Evolutionary conservation across 1,140 invertebrate species (phyloP), one percentile per base, ranked within the genome.

Genomic region (Pseudomyrmex pallidus): DNA sequence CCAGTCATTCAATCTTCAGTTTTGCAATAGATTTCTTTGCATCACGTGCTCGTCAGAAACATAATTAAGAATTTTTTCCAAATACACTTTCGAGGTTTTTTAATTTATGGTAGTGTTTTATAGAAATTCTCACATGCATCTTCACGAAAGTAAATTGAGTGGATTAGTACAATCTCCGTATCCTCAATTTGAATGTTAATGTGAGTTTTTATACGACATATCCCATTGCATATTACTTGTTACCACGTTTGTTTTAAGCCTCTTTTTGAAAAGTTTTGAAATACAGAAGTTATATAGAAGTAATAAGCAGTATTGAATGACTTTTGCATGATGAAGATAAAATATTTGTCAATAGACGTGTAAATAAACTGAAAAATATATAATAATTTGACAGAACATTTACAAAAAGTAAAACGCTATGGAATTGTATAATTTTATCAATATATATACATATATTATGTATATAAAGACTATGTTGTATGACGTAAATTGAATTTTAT

Each of bases 361-460:
- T 35, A 63, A 83, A 82, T 62, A 46, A 62, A 89, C 54, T 74
- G 76, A 48, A 12, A 64, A 80, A 73, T 35, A 35, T 35, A 7
- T 35, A 35, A 35, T 87, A 83, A 91, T 87, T 87, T 80, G 84
- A 89, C 66, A 20, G 4, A 54, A 82, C 73, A 70, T 74, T 87
- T 82, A 87, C 70, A 76, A 83, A 76, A 83, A 89, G 74, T 67
- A 72, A 91, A 82, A 83, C 17, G 57, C 20, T 86, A 35, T 35
- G 62, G 77, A 86, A 89, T 86, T 88, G 87, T 78, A 78, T 12
- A 74, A 74, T 87, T 44, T 83, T 85, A 35, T 35, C 35, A 5
- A 35, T 35, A 35, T 35, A 35, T 35, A 35, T 35, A 35, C 35
- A 35, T 35, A 7, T 35, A 35, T 35, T 35, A 35, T 35, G 35